Evolutionary conservation across 2,113 vertebrate species (phyloP), one percentile per base, ranked within the genome.

Genomic region (Romanogobio albipinnatus): DNA sequence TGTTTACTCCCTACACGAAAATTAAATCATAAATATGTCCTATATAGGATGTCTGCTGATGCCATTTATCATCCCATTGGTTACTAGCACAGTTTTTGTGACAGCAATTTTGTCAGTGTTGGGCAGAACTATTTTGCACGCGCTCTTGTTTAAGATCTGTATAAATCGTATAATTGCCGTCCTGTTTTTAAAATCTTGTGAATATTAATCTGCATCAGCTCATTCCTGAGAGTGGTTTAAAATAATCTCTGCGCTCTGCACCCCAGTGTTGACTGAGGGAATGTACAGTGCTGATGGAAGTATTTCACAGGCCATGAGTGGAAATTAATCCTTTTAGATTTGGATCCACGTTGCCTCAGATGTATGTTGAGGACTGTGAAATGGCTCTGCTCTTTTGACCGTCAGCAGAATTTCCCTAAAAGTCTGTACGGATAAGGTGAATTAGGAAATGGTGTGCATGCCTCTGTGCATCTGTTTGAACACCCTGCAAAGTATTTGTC

Each of bases 381-480:
- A 83, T 56, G 75, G 17, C 4, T 7, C 75, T 62, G 59, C 51
- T 58, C 71, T 81, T 29, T 61, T 56, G 19, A 68, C 83, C 61
- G 58, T 75, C 78, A 85, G 87, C 56, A 80, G 62, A 85, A 87
- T 87, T 82, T 68, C 64, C 56, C 43, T 75, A 45, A 74, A 81
- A 64, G 53, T 47, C 79, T 83, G 51, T 51, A 66, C 6, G n/a
- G 53, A 45, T 53, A 47, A 33, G 75, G n/a, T 29, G 58, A 78
- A 43, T 74, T 75, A 29, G 19, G 24, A 56, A 43, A n/a, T 61
- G 68, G 33, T 64, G 81, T 59, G 53, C 19, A 19, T 56, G 53
- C 53, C 53, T 22, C 53, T 22, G 53, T 56, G 19, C 36, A 19
- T 81, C 9, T 81, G 43, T 76, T 75, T 76, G n/a, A 76, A 64